A percentile compares a stretch with the other conserved stretches of the same genome.
Conservation (phyloP, 2,888 invertebrate genomes). For the Oligia fasciuncula region DNA sequence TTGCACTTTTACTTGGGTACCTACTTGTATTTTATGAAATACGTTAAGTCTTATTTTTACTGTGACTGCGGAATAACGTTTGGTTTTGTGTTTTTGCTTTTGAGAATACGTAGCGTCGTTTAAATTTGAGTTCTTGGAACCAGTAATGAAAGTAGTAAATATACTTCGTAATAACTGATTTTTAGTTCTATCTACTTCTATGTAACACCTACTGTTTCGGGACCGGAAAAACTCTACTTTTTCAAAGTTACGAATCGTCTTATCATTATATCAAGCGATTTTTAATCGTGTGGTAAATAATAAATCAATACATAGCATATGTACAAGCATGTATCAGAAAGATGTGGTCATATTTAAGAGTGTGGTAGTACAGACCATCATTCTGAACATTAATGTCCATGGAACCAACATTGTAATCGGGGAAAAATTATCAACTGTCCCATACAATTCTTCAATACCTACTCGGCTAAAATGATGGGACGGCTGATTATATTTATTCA, state of each 20-base stretch:
- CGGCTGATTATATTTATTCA: neutral
- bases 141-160: neutral
- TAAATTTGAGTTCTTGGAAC: neutral
- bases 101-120: neutral
- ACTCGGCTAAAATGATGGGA: neutral
- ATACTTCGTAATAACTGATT: neutral
- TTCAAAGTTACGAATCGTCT: neutral
- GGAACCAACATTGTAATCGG: neutral
- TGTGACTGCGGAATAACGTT: neutral
- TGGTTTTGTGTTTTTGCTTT: neutral
- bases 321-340: neutral
- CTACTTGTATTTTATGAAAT: conserved; percentile 11
- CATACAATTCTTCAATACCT: neutral
- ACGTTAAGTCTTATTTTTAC: conserved; percentile 18
- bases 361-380: neutral
- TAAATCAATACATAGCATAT: neutral
- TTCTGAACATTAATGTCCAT: neutral
- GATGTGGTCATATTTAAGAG: neutral
- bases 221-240: neutral
- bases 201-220: neutral
- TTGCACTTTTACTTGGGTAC: conserved; percentile 26
- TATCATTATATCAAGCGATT: neutral
- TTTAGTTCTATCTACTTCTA: neutral
- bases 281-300: neutral
- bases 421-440: neutral